Evolutionary conservation across 1,140 invertebrate genomes (phyloP).

Genomic region (Ylistrum balloti): DNA sequence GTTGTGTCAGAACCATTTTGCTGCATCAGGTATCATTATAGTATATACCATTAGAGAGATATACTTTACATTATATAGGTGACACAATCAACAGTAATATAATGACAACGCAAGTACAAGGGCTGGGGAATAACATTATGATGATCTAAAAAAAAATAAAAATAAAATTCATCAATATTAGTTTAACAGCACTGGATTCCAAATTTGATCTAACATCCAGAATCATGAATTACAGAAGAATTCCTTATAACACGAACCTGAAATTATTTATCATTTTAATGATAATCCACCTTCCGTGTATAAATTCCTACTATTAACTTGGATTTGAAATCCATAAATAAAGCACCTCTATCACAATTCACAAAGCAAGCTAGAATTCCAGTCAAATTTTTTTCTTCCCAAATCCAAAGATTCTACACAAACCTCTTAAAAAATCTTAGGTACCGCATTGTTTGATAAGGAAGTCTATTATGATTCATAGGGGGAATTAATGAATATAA

Average conservation of each 20-base stretch:
- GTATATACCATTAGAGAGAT: no score
- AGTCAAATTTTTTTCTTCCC: background rate
- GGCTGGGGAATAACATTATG: background rate
- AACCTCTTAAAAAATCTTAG: background rate
- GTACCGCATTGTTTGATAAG: background rate
- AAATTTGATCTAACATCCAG: background rate
- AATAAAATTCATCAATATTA: background rate
- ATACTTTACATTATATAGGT: no score
- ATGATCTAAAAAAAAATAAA: background rate
- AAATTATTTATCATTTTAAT: background rate
- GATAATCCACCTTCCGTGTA: background rate
- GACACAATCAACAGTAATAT: no score
- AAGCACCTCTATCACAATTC: slow-evolving; percentile 21
- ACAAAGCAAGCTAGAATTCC: background rate
- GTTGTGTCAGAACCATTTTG: no score
- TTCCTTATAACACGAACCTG: no score
- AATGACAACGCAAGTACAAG: background rate
- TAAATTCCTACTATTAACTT: background rate
- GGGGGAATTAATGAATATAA: background rate
- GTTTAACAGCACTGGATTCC: background rate
- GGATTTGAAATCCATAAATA: background rate
- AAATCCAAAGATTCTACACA: background rate
- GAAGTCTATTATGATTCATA: background rate
- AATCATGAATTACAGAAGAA: background rate
- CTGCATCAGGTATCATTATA: no score